Percentiles rank a stretch among this genome's conserved stretches.
phyloP scores from a whole-genome alignment of 2,888 invertebrate genomes.

The Coleophora deauratella region DNA sequence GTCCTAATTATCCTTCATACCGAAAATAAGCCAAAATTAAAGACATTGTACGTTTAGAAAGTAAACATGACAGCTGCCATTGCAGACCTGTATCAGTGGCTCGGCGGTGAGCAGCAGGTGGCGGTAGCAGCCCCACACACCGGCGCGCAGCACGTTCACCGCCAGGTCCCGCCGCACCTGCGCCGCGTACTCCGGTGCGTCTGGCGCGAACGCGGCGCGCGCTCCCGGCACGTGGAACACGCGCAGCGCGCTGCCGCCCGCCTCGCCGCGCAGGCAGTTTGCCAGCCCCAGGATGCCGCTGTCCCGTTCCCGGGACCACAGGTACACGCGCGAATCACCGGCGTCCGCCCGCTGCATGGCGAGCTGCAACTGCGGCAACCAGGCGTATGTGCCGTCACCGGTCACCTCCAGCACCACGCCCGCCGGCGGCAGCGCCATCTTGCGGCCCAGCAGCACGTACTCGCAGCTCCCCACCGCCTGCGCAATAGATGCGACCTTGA shows the following conservation, averaged over 20 bases:
- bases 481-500: neutral
- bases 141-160: no score
- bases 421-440: no score
- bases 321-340: conserved; percentile 32
- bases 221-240: conserved; percentile 80
- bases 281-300: conserved; percentile 90
- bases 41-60: no score
- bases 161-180: conserved; percentile 85
- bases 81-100: no score
- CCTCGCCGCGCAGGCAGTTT: conserved; percentile 93
- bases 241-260: conserved; percentile 81
- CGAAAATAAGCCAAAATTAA: no score
- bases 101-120: conserved; percentile 87
- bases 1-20: no score
- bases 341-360: conserved; percentile 78
- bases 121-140: no score
- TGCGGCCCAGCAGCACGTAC: no score
- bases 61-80: no score
- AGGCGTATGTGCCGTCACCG: conserved; percentile 76
- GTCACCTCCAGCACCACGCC: no score
- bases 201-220: conserved; percentile 75
- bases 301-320: conserved; percentile 69
- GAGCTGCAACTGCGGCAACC: conserved; percentile 88
- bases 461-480: no score
- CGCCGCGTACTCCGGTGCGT: no score